A percentile compares a stretch with the other conserved stretches of the same genome.
phyloP scores from a whole-genome alignment of 1,140 invertebrate species.

The Lamellibrachia luymesi region DNA sequence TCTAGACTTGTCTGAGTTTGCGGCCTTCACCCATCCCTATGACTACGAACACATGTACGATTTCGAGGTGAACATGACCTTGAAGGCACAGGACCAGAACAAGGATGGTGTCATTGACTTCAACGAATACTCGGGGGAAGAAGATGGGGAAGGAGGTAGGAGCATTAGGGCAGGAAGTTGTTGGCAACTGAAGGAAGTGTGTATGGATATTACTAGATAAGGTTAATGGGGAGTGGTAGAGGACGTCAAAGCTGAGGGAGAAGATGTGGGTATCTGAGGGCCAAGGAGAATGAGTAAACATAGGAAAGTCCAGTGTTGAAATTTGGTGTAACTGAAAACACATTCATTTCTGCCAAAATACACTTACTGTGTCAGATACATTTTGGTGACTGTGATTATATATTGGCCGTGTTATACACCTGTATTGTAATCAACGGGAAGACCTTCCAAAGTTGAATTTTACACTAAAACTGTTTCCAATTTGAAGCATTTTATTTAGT shows the following conservation, averaged over 20 bases:
- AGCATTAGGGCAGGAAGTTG: neutral
- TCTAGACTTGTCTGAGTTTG: conserved; percentile 78
- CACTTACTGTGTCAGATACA: neutral
- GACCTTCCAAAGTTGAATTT: too few species aligned
- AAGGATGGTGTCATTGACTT: conserved; percentile 66
- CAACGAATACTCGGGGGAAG: conserved; percentile 22
- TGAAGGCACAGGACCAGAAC: conserved; percentile 82
- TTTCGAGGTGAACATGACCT: conserved; percentile 77
- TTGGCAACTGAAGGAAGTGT: neutral
- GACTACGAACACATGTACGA: conserved; percentile 87
- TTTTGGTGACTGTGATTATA: neutral
- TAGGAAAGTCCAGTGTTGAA: neutral
- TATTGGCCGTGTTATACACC: too few species aligned
- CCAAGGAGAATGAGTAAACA: neutral
- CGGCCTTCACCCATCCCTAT: conserved; percentile 89
- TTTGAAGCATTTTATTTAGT: too few species aligned
- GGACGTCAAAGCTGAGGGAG: neutral
- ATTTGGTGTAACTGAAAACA: neutral
- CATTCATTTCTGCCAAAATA: neutral
- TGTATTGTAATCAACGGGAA: too few species aligned
- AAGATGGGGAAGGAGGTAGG: neutral
- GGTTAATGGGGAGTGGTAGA: too few species aligned
- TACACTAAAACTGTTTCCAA: too few species aligned
- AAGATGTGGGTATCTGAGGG: neutral
- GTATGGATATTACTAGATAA: neutral